These are phyloP conservation scores for Gavia stellata DNA, from an alignment of 2,113 vertebrate genomes.

Conservation along the genomic window DNA sequence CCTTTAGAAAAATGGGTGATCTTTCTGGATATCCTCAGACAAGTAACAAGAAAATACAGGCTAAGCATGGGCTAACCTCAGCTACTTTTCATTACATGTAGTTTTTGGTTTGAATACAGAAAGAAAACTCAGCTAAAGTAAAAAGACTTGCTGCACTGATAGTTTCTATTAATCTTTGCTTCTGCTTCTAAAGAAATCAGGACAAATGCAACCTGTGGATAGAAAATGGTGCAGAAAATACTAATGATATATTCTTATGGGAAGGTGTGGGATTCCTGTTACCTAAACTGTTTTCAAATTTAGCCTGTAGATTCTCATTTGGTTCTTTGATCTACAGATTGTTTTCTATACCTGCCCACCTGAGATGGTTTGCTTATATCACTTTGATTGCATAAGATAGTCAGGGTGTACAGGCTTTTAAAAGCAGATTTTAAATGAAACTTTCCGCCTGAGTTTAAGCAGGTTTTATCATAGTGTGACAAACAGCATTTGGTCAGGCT, in stretches of 20 bases:
- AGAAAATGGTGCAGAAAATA: not conserved
- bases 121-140: not conserved
- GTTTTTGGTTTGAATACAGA: not conserved
- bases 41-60: not conserved
- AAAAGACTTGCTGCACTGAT: rapidly evolving
- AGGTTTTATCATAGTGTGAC: not conserved
- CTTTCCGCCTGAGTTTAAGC: not conserved
- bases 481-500: not conserved
- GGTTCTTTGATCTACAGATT: not conserved
- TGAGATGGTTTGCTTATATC: not conserved
- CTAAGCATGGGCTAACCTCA: not conserved
- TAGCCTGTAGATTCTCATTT: not conserved
- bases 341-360: not conserved
- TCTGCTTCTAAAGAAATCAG: not conserved
- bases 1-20: not conserved
- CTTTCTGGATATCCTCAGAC: not conserved
- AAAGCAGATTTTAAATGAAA: not conserved
- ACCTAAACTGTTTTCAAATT: not conserved
- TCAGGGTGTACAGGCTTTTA: not conserved
- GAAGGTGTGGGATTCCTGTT: not conserved
- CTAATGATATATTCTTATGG: not conserved
- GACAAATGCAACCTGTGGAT: not conserved
- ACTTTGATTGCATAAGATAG: not conserved
- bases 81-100: not conserved
- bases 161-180: not conserved